Base-by-base conservation (phyloP, 2,797 vertebrate species). In the Sarcophilus harrisii region DNA sequence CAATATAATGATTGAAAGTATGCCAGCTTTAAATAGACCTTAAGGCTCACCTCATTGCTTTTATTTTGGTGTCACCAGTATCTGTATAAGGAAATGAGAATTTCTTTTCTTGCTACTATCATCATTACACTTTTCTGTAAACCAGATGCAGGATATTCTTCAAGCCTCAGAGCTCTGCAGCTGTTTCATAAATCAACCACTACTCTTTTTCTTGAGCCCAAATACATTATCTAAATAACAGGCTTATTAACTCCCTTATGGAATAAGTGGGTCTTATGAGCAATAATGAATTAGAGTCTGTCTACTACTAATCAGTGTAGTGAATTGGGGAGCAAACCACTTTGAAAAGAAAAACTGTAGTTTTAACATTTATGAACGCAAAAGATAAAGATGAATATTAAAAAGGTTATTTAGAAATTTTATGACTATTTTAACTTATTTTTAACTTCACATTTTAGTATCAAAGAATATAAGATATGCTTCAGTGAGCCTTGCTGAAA, bases 321-420 rank as follows among this genome's bases (percentile, higher is more conserved):
- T 93, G 16, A 18, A 45, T n/a, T 90, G 18, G 21, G 24, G 14
- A 94, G 24, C 54, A 49, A 52, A n/a, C 38, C 81, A 4, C 30
- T 55, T 38, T 60, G 57, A 93, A 66, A 73, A 49, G 59, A 73
- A 95, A 92, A 94, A 54, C n/a, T 30, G 3, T 18, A 4, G 60
- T 58, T 94, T 30, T 81, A 94, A 95, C 28, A 29, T 29, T 13
- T 13, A 14, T 10, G 66, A 94, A 92, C 92, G 58, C 62, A 38
- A 87, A 89, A 58, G 28, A 11, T 8, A 60, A 6, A 91, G 62
- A 94, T 66, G 27, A 90, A 24, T 81, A 91, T 94, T 92, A 45
- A 45, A 49, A 95, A 96, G 90, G 49, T 57, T 57, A 24, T 94
- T 95, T 52, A 92, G 96, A 93, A 96, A 92, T 94, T 91, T 54